Evolutionary conservation across 2,888 invertebrate species (phyloP), one percentile per base, ranked within the genome.

Genomic region (Rosalia funebris): DNA sequence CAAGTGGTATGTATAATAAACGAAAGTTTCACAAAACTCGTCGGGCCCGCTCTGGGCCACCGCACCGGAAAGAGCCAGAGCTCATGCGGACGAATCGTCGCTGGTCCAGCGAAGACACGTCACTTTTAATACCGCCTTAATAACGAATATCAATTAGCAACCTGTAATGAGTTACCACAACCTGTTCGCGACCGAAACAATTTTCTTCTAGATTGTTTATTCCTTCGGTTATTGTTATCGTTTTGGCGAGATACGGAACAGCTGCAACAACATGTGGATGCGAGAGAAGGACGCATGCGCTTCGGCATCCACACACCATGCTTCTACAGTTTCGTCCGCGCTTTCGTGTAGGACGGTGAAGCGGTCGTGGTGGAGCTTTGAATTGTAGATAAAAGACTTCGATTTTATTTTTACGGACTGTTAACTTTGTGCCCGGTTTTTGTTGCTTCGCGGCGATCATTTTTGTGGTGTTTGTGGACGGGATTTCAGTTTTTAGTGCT

Each of bases 321-420:
- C 61, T 65, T 65, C 68, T 71, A 69, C 73, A 73, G 71, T 72
- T 65, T 68, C 63, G 69, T 62, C 66, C 64, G 71, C 66, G 70
- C 66, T 60, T 60, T 62, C 63, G 60, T 48, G 52, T 12, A 12
- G 48, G 41, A 36, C 57, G 62, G 42, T 5, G 25, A 5, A 34
- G 34, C 11, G 34, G 34, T 25, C 34, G 34, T 7, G 25, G 3
- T 25, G n/a, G 19, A 39, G 50, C 50, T 53, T 32, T 42, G 20
- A 37, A 15, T 53, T 20, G 41, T n/a, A n/a, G n/a, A n/a, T n/a
- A n/a, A n/a, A n/a, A n/a, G n/a, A 20, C 32, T 17, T 11, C 41
- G 31, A 15, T 32, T 17, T 19, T n/a, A 32, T 7, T 42, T 7
- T 59, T 45, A 55, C 62, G 62, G 39, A 39, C 46, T 45, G 45